A percentile compares a stretch with the other conserved stretches of the same genome.
phyloP scores from a whole-genome alignment of 2,113 vertebrate genomes.

The Melanerpes formicivorus region DNA sequence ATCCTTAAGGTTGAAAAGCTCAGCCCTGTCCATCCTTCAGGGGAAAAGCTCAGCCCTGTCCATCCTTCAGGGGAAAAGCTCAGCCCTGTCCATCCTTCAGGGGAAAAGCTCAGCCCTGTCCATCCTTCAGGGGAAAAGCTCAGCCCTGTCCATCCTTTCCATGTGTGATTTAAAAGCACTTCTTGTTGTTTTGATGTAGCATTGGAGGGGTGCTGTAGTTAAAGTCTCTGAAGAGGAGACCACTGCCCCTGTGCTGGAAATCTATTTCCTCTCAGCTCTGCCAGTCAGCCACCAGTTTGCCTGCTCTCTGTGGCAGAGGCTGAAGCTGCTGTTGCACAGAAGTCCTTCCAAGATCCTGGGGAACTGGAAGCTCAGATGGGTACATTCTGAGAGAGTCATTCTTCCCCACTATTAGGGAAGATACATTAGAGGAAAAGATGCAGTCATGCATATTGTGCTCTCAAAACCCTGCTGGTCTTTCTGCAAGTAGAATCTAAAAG shows the following conservation, averaged over 20 bases:
- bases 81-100: neutral
- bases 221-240: neutral
- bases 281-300: conserved; percentile 8
- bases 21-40: too few species aligned
- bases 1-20: neutral
- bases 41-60: too few species aligned
- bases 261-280: conserved; percentile 39
- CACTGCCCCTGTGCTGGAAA: neutral
- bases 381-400: conserved; percentile 51
- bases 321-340: conserved; percentile 55
- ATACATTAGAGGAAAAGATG: conserved; percentile 49
- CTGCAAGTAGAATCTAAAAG: conserved; percentile 33
- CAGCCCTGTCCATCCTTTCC: neutral
- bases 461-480: conserved; percentile 53
- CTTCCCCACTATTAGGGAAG: conserved; percentile 53
- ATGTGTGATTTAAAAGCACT: neutral
- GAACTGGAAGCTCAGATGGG: conserved; percentile 62
- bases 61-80: too few species aligned
- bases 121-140: too few species aligned
- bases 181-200: neutral
- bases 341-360: conserved; percentile 55
- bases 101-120: too few species aligned
- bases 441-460: conserved; percentile 62
- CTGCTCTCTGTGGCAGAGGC: conserved; percentile 49
- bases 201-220: neutral